Percentiles rank a stretch among this genome's conserved stretches.
Conservation (phyloP, 2,888 invertebrate species). For the Hemistola chrysoprasaria region DNA sequence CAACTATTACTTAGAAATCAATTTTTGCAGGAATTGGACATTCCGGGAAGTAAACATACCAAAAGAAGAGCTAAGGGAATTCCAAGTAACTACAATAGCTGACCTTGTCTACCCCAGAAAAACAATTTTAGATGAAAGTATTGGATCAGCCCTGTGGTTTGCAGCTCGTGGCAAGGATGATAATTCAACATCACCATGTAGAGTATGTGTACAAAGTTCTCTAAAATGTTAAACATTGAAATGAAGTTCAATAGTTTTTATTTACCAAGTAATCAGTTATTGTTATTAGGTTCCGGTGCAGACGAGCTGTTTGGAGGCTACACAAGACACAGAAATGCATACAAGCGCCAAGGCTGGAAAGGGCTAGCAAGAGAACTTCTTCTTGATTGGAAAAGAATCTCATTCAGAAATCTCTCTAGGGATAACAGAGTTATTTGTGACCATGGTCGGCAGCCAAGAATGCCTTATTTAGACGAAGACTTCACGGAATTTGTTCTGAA, state of each 20-base stretch:
- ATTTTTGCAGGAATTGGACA: conserved; percentile 87
- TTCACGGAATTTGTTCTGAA: conserved; percentile 84
- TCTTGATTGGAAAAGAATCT: conserved; percentile 92
- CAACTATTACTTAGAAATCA: too few relatives aligned
- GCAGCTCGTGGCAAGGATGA: conserved; percentile 89
- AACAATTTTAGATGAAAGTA: conserved; percentile 96
- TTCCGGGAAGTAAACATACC: conserved; percentile 91
- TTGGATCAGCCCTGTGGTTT: conserved; percentile 98
- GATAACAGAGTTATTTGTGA: conserved; percentile 97
- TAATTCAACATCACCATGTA: conserved; percentile 81
- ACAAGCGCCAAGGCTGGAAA: conserved; percentile 79
- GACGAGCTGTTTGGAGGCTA: conserved; percentile 99
- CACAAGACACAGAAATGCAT: conserved; percentile 90
- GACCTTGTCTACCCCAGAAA: conserved; percentile 92
- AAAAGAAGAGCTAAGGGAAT: conserved; percentile 83
- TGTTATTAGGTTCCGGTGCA: conserved; percentile 93
- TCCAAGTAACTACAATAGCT: conserved; percentile 83
- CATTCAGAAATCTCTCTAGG: conserved; percentile 94
- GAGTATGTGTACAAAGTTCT: conserved; percentile 65
- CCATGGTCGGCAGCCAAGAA: conserved; percentile 91
- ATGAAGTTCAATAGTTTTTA: neutral
- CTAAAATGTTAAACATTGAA: neutral
- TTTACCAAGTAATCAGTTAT: neutral
- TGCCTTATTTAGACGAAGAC: conserved; percentile 90
- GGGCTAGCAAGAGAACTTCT: conserved; percentile 84